Evolutionary conservation across 2,888 invertebrate species (phyloP).

Genomic region (Drosophila anomelani): DNA sequence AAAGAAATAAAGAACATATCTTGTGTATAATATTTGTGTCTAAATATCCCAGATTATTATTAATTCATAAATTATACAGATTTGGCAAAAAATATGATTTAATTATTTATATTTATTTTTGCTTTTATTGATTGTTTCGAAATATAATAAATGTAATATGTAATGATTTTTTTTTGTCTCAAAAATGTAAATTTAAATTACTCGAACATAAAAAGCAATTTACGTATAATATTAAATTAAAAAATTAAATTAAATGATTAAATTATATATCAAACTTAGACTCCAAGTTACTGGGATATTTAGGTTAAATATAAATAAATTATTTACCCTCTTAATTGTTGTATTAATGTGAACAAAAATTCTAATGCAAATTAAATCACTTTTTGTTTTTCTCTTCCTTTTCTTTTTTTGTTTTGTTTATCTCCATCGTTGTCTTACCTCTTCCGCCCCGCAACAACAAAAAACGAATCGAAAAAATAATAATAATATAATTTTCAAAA

Average conservation of each 20-base stretch:
- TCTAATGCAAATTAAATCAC: conserved; percentile 68
- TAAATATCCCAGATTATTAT: conserved; percentile 5
- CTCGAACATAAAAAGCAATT: too few relatives aligned
- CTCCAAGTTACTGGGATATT: conserved; percentile 5
- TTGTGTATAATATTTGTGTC: background rate
- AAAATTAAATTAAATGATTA: too few relatives aligned
- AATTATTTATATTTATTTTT: background rate
- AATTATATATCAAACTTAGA: background rate
- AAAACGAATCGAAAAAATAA: conserved; percentile 23
- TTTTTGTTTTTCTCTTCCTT: conserved; percentile 64
- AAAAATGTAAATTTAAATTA: too few relatives aligned
- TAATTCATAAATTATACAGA: background rate
- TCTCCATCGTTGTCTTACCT: conserved; percentile 4
- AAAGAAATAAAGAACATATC: background rate
- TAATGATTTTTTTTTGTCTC: too few relatives aligned
- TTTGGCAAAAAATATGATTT: background rate
- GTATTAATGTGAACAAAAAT: conserved; percentile 47
- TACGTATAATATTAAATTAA: too few relatives aligned
- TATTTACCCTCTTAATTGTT: conserved; percentile 12
- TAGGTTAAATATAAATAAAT: background rate
- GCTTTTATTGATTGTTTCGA: background rate
- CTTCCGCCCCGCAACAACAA: conserved; percentile 20
- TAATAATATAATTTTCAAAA: background rate
- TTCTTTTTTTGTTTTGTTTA: conserved; percentile 13
- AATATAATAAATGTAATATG: too few relatives aligned